Base-by-base conservation (phyloP, 2,888 invertebrate species). In the Lysandra bellargus region DNA sequence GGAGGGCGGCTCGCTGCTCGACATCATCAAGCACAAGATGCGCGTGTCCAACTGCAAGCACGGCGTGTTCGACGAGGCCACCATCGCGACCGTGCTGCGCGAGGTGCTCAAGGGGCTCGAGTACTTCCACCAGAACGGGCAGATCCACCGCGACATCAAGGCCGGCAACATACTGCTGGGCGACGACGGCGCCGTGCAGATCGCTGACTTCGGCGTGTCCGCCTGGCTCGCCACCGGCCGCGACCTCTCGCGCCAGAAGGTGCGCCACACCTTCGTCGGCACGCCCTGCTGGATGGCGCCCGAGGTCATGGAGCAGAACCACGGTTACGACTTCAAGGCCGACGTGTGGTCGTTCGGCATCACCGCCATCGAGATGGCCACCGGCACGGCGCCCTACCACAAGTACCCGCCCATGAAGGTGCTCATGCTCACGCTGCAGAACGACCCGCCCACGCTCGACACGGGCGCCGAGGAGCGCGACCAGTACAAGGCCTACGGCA, bases 241-340 rank as follows among this genome's bases (percentile, higher is more conserved):
- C 74, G 99, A 99, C 91, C 94, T 99, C 81, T 98, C 98, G 73
- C 95, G 99, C 53, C 99, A 99, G 91, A 98, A 99, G 92, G 98
- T 99, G 79, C 96, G 99, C 23, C 99, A 99, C 92, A 99, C 99
- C 0, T 99, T 99, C 93, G 99, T 99, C 6, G 99, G 99, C 78
- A 99, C 99, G 14, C 99, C 99, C 0, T 99, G 99, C 91, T 99
- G 99, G 99, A 99, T 99, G 99, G 99, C 99, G 17, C 99, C 99
- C 7, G 99, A 99, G 95, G 99, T 99, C 83, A 99, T 99, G 99
- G 99, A 99, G 91, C 99, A 97, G 96, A 98, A 98, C 92, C 98
- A 99, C 90, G 99, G 99, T 6, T 99, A 99, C 90, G 99, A 99
- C 92, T 99, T 99, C 94, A 99, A 99, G 93, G 99, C 99, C 2